Base-by-base conservation (phyloP, 2,797 vertebrate genomes). In the Bradypodion ventrale region DNA sequence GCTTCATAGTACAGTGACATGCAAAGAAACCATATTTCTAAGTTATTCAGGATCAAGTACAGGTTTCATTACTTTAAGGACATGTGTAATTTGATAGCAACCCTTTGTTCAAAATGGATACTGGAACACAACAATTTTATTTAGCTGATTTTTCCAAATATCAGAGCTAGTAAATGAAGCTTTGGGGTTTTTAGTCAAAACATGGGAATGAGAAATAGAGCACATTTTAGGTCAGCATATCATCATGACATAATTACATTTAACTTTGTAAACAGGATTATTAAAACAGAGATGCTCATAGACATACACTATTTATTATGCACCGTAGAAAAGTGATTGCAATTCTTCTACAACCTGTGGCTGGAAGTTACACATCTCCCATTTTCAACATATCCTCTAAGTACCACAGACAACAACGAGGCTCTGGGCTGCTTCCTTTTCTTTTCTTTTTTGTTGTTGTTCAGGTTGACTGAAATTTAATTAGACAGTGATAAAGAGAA, bases 391-490 rank as follows among this genome's bases (percentile, higher is more conserved):
- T 70, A 68, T 78, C 72, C 32, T 35, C 75, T 87, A 87, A 85
- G 90, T 85, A 85, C 78, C 87, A 70, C 78, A 68, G 75, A 80
- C 77, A 86, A 87, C 68, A 85, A 87, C 82, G 82, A 77, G 35
- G n/a, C 76, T 69, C 19, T 73, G 44, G 60, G 76, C 76, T 52
- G 44, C 59, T 77, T 63, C 76, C n/a, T 78, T 37, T 19, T 56
- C 49, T 19, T 69, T 7, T 49, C 46, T 16, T 40, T 76, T 15
- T n/a, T 83, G 62, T 85, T 83, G 87, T 66, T 88, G 85, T 90
- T 93, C 86, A 88, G 79, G 80, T 85, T 93, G 91, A 82, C 87
- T 93, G 88, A 84, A 88, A 89, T 89, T 91, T 93, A 93, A 90
- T 91, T 88, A 92, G 91, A 90, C 82, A 75, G 73, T 74, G 87